These are phyloP conservation scores for cattle (Bos taurus) DNA, from an alignment of 2,113 vertebrate species.

Conservation along the genomic window DNA sequence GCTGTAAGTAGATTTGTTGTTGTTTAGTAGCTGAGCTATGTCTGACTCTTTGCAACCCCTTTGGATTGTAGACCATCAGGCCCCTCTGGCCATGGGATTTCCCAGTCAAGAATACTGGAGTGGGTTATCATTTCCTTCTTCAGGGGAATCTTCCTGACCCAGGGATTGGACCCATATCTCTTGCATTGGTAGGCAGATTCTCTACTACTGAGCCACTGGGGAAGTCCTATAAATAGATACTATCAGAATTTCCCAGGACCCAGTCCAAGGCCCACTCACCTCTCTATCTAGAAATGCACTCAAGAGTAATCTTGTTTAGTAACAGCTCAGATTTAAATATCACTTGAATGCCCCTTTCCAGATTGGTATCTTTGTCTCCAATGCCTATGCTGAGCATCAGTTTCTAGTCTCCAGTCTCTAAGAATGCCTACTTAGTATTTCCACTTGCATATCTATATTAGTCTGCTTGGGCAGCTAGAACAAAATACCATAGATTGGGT, in stretches of 20 bases:
- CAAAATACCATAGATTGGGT: not conserved
- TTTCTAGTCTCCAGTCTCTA: not conserved
- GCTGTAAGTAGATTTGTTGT: not conserved
- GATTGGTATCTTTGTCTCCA: not conserved
- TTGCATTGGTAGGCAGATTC: not conserved
- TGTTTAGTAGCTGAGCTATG: not conserved
- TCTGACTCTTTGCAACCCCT: not conserved
- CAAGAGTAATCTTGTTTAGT: not conserved
- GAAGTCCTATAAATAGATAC: not conserved
- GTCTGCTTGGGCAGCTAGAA: not conserved
- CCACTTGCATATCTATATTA: not conserved
- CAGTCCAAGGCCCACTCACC: not conserved
- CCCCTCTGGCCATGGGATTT: not conserved
- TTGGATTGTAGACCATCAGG: not conserved
- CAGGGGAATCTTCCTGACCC: not conserved
- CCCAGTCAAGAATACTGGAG: not conserved
- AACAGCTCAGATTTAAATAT: not conserved
- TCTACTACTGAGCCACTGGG: not conserved
- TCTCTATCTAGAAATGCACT: not conserved
- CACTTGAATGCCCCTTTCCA: not conserved
- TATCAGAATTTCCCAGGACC: too few species aligned
- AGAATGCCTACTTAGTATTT: not conserved
- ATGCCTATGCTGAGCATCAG: not conserved
- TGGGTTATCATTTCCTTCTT: not conserved
- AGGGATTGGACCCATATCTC: not conserved